Percentiles rank a stretch among this genome's conserved stretches.
Evolutionary conservation across 2,888 invertebrate species (phyloP).

Genomic region (Sarcophaga carnaria): DNA sequence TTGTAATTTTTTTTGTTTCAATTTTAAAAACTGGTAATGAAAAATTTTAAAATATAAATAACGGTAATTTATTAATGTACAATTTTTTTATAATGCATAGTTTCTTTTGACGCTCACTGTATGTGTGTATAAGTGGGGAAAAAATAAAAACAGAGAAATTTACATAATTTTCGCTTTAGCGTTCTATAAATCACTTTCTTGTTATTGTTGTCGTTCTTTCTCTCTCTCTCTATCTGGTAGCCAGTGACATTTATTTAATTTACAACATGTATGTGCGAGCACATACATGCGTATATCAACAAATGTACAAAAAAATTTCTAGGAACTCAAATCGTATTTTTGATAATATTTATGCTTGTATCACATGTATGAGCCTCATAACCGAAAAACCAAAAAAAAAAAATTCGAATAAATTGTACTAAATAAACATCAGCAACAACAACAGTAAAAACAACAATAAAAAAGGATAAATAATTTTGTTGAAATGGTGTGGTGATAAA

Average conservation of each 20-base stretch:
- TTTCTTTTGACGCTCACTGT: too few relatives aligned
- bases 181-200: slow-evolving; percentile 46
- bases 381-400: not conserved
- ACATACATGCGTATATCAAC: not conserved
- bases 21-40: too few relatives aligned
- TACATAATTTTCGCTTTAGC: slow-evolving; percentile 64
- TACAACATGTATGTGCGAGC: not conserved
- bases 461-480: not conserved
- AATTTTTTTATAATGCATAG: too few relatives aligned
- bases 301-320: not conserved
- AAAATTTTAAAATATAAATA: too few relatives aligned
- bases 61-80: too few relatives aligned
- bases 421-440: not conserved
- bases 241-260: slow-evolving; percentile 41
- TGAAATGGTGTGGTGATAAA: not conserved
- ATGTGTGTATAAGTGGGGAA: too few relatives aligned
- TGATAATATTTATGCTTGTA: slow-evolving; percentile 9
- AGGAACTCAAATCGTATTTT: not conserved
- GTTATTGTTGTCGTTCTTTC: not conserved
- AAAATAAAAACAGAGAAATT: slow-evolving; percentile 13
- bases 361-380: slow-evolving; percentile 15
- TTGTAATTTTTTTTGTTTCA: too few relatives aligned
- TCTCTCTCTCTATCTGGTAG: not conserved
- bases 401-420: not conserved
- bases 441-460: not conserved